Base-by-base conservation (phyloP, 2,888 invertebrate genomes). In the Eubasilissa splendida region DNA sequence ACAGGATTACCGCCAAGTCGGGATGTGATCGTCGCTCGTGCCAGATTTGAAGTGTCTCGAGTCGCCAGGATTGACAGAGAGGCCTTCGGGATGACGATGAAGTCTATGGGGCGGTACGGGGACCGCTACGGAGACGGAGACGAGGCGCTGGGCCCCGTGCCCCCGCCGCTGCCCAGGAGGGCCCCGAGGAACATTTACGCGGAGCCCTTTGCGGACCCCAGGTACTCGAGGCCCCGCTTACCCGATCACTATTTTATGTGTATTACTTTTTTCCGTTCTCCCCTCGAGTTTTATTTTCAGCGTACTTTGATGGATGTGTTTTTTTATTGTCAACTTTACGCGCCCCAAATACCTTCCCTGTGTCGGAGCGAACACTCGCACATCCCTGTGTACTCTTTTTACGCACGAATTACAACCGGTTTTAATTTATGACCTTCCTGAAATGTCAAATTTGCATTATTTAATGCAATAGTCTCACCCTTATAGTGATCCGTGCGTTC, bases 101-200 rank as follows among this genome's bases (percentile, higher is more conserved):
- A 90, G 90, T 92, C 91, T 90, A 88, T 90, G 87, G 90, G 90
- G 14, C 73, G 83, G 12, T 83, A 83, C 73, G 80, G 84, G 86
- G 77, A 82, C 68, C 74, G 82, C 75, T 91, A 91, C 87, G 88
- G 90, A 87, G 91, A 90, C 87, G 87, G 90, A 87, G 91, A 90
- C 84, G 90, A 90, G 79, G 90, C 90, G 89, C 90, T 91, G 90
- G 90, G 91, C 85, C 90, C 92, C 76, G 92, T 92, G 83, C 91
- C 92, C 84, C 93, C 93, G 84, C 93, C 93, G 83, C 91, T 93
- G 85, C 90, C 93, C 84, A 91, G 93, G 82, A 89, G 93, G 84
- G 92, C 92, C 87, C 91, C 90, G 73, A 88, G 93, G 86, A 93
- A 93, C 87, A 93, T 93, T 88, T 93, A 93, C 86, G 93, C 93